Base-by-base conservation (phyloP, 2,113 vertebrate species). In the Catharus minimus region DNA sequence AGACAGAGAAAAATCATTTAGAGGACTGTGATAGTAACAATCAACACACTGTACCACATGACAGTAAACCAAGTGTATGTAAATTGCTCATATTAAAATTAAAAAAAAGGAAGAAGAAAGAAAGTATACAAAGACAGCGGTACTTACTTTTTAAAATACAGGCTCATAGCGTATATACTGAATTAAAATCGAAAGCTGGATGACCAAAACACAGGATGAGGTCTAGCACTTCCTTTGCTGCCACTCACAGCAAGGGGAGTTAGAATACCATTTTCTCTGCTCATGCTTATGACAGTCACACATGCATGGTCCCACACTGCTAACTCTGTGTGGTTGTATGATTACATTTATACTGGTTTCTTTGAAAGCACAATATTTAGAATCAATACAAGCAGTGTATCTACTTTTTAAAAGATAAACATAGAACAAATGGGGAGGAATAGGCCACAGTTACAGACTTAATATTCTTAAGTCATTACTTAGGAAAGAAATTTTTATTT, bases 141-240 rank as follows among this genome's bases (percentile, higher is more conserved):
- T 98, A 98, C 97, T 98, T 98, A 97, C 97, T 97, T 97, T 95
- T 96, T 88, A 94, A 96, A 94, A 92, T 95, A 98, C 97, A 96
- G 97, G 96, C 93, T 98, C 97, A 98, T 97, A 97, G 97, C 91
- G 96, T 96, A 95, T 91, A 94, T 97, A 97, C 88, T 94, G 97
- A 97, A 95, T 97, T 96, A 96, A 97, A 97, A 96, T 95, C 23
- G 95, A 96, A 96, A 97, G 94, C 95, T 96, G 96, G 95, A 94
- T 75, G 96, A 97, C 96, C 95, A 93, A 84, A 88, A 96, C 94
- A 95, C 94, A 96, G 89, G 94, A 96, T 92, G 95, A 95, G 86
- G 91, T 80, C 86, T 89, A 88, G 64, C 6, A 57, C 74, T 92
- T 85, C 84, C 89, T 89, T 88, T 90, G 93, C 87, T 90, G 82